phyloP scores from a whole-genome alignment of 2,888 invertebrate genomes.

The Hemaris fuciformis region DNA sequence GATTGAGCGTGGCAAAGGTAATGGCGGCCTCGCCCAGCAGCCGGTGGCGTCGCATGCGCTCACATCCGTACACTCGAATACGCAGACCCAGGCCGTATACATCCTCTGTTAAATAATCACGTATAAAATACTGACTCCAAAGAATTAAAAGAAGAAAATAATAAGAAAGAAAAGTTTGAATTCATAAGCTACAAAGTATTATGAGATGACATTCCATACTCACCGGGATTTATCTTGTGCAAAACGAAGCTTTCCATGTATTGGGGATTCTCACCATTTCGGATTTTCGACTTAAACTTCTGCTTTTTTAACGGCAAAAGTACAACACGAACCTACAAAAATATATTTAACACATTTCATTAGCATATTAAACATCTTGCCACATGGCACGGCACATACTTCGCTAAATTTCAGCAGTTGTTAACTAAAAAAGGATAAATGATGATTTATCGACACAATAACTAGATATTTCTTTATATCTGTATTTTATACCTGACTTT shows the following conservation, averaged over 20 bases:
- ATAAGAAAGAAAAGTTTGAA: too few species aligned
- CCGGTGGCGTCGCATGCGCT: constrained; percentile 94
- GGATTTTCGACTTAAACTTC: constrained; percentile 96
- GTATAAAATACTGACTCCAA: too few species aligned
- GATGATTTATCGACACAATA: not conserved
- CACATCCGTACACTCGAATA: constrained; percentile 94
- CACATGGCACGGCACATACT: too few species aligned
- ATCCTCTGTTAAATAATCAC: constrained; percentile 89
- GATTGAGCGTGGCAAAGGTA: constrained; percentile 93
- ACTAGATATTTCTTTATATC: not conserved
- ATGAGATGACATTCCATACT: too few species aligned
- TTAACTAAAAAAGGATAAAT: too few species aligned
- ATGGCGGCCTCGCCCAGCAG: constrained; percentile 95
- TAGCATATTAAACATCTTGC: too few species aligned
- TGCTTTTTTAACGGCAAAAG: constrained; percentile 96
- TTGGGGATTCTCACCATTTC: constrained; percentile 94
- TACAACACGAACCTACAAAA: constrained; percentile 89
- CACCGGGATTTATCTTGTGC: constrained; percentile 93
- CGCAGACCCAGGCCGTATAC: constrained; percentile 95
- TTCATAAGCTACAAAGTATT: too few species aligned
- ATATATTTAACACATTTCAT: not conserved
- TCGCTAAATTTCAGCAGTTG: too few species aligned
- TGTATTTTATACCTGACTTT: constrained; percentile 56
- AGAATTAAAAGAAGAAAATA: too few species aligned
- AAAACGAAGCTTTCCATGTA: constrained; percentile 96